Conservation (phyloP, 2,888 invertebrate genomes). For the Eilema depressum region DNA sequence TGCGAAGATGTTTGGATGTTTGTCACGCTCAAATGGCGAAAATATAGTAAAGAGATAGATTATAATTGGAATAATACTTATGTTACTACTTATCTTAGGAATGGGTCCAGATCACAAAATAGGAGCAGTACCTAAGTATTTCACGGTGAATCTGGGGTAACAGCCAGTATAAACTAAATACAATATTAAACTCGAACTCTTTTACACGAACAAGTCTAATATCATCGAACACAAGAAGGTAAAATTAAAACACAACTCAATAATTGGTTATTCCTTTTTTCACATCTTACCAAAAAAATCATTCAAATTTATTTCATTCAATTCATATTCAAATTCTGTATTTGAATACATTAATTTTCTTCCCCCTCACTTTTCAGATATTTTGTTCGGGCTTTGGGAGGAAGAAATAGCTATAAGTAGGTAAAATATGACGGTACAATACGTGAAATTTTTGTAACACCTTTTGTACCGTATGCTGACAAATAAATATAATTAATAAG, state of each 20-base stretch:
- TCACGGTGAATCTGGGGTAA: not conserved
- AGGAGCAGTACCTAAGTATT: no score
- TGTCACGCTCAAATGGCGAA: no score
- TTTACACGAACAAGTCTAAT: not conserved
- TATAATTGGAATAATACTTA: no score
- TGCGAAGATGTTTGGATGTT: no score
- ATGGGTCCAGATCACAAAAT: no score
- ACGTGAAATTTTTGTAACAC: not conserved
- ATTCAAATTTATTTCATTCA: slow-evolving; percentile 29
- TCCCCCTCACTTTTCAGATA: slow-evolving; percentile 10
- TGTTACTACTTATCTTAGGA: no score
- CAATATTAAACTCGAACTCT: not conserved
- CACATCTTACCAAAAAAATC: not conserved
- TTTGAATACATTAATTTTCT: slow-evolving; percentile 36
- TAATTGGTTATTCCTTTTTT: slow-evolving; percentile 7
- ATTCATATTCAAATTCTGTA: slow-evolving; percentile 43
- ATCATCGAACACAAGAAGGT: not conserved
- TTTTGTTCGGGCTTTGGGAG: slow-evolving; percentile 2
- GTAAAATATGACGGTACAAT: not conserved
- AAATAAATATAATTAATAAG: not conserved
- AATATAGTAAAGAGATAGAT: no score
- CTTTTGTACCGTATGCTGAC: not conserved
- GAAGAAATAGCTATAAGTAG: not conserved
- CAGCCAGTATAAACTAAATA: not conserved
- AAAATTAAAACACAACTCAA: slow-evolving; percentile 15